phyloP scores from a whole-genome alignment of 1,140 invertebrate species.

The Euwallacea fornicatus region DNA sequence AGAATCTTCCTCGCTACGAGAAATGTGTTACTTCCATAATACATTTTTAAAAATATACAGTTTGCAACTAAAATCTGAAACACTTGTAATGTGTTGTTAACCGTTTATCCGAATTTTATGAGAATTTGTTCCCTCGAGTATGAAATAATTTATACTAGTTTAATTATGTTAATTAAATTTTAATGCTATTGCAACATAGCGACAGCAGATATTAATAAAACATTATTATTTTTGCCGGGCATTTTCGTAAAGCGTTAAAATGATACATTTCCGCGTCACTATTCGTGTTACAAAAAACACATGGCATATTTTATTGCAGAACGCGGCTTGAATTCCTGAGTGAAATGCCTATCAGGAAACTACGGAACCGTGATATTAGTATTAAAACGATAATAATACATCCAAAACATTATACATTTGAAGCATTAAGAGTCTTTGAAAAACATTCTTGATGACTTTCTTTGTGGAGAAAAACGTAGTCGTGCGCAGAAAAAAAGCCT shows the following conservation, averaged over 20 bases:
- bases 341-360: constrained; percentile 10
- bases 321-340: background rate
- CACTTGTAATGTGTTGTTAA: too few relatives aligned
- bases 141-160: too few relatives aligned
- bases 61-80: too few relatives aligned
- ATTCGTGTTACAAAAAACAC: background rate
- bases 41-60: too few relatives aligned
- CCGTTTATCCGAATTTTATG: too few relatives aligned
- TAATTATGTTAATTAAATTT: too few relatives aligned
- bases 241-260: background rate
- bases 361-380: constrained; percentile 25
- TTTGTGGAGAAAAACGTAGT: background rate
- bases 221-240: background rate
- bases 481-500: background rate
- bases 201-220: background rate
- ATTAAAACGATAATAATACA: constrained; percentile 25
- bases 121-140: too few relatives aligned
- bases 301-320: background rate
- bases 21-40: too few relatives aligned
- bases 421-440: background rate
- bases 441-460: background rate
- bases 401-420: background rate
- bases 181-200: background rate
- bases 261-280: background rate
- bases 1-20: too few relatives aligned